Evolutionary conservation across 2,888 invertebrate species (phyloP).

Genomic region (Drosophila subquinaria): DNA sequence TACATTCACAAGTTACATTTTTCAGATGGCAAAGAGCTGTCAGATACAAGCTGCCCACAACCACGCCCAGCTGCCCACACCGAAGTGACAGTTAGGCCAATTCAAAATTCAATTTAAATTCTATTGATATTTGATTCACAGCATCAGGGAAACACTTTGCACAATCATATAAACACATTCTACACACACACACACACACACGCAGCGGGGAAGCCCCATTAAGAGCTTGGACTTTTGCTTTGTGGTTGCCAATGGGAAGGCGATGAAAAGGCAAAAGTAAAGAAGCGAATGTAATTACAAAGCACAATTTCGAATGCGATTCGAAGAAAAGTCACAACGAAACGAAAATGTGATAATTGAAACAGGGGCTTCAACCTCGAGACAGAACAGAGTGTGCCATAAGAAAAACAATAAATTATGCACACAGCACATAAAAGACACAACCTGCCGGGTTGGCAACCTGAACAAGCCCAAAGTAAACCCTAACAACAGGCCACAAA

Average conservation of each 20-base stretch:
- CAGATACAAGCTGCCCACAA: constrained; percentile 55
- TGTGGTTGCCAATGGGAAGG: constrained; percentile 54
- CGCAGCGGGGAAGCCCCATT: constrained; percentile 76
- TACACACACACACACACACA: constrained; percentile 10
- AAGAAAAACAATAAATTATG: constrained; percentile 76
- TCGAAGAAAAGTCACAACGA: constrained; percentile 30
- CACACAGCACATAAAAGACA: constrained; percentile 75
- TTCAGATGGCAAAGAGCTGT: constrained; percentile 48
- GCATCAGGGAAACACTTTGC: constrained; percentile 25
- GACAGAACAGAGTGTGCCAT: constrained; percentile 46
- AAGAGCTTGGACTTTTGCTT: constrained; percentile 57
- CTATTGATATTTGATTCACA: constrained; percentile 66
- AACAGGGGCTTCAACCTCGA: constrained; percentile 65
- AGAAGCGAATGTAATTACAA: constrained; percentile 69
- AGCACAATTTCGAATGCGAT: constrained; percentile 27
- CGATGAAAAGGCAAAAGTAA: constrained; percentile 46
- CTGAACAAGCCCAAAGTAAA: constrained; percentile 43
- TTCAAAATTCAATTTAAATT: constrained; percentile 77
- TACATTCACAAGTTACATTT: constrained; percentile 1
- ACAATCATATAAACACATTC: constrained; percentile 7
- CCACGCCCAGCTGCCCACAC: constrained; percentile 55
- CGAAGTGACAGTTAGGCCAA: constrained; percentile 59
- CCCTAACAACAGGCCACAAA: constrained; percentile 59
- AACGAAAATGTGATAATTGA: constrained; percentile 70
- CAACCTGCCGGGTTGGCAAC: constrained; percentile 57